Conservation (phyloP, 2,113 vertebrate species). For the Dunckerocampus dactyliophorus region DNA sequence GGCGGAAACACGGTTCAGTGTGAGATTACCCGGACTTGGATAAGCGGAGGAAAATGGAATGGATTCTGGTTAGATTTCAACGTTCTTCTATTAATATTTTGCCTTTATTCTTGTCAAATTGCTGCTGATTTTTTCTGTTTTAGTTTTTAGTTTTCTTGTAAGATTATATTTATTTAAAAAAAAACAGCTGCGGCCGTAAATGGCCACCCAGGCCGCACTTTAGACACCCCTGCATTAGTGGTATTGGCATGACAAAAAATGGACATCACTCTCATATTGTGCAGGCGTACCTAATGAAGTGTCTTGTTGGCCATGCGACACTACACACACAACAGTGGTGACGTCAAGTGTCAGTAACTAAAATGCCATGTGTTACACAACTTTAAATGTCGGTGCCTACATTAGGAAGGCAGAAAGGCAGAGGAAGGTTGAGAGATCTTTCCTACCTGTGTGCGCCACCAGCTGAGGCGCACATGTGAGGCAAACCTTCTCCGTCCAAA, state of each 20-base stretch:
- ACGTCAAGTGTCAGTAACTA: slow-evolving; percentile 35
- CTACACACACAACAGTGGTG: slow-evolving; percentile 1
- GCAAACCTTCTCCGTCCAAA: slow-evolving; percentile 21
- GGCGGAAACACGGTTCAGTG: slow-evolving; percentile 29
- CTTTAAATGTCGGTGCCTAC: slow-evolving; percentile 6
- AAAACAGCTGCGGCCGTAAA: too few relatives aligned
- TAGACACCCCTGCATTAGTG: too few relatives aligned
- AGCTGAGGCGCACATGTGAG: not conserved
- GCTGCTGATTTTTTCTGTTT: too few relatives aligned
- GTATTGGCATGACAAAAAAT: slow-evolving; percentile 1
- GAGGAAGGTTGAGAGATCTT: slow-evolving; percentile 3
- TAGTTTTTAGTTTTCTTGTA: too few relatives aligned
- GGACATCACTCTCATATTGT: not conserved
- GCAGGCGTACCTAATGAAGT: not conserved
- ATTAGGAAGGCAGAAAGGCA: not conserved
- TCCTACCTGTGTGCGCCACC: slow-evolving; percentile 9
- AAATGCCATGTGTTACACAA: slow-evolving; percentile 23
- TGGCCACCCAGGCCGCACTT: too few relatives aligned
- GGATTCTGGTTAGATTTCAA: too few relatives aligned
- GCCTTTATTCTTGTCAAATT: too few relatives aligned
- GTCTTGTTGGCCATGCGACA: not conserved
- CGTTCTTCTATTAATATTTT: too few relatives aligned
- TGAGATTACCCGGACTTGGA: too few relatives aligned
- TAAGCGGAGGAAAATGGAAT: too few relatives aligned
- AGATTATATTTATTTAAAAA: too few relatives aligned